Evolutionary conservation across 2,888 invertebrate species (phyloP).

Genomic region (Diaphora mendica): DNA sequence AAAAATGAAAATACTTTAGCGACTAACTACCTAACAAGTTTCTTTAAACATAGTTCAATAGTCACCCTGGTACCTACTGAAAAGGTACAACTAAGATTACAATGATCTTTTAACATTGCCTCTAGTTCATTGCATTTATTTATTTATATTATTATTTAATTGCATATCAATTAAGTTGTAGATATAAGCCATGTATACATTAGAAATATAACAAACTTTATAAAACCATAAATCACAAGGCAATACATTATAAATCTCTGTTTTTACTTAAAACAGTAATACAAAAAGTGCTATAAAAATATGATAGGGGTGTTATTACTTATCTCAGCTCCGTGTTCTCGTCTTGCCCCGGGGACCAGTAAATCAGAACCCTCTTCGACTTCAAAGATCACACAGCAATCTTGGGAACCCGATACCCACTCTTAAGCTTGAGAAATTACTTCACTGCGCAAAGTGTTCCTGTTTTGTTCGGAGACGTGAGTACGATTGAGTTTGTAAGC

Average conservation of each 20-base stretch:
- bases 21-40: background rate
- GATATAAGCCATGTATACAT: background rate
- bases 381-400: constrained; percentile 73
- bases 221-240: constrained; percentile 29
- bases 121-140: background rate
- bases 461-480: constrained; percentile 37
- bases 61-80: too few relatives aligned
- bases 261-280: constrained; percentile 62
- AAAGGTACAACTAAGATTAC: background rate
- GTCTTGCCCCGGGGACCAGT: constrained; percentile 58
- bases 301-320: constrained; percentile 70
- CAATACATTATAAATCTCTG: constrained; percentile 57
- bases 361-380: constrained; percentile 74
- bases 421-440: constrained; percentile 60
- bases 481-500: background rate
- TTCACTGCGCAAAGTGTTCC: constrained; percentile 51
- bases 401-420: constrained; percentile 63
- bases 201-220: constrained; percentile 1
- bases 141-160: too few relatives aligned
- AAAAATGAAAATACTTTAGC: background rate
- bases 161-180: background rate
- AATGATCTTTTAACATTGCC: background rate
- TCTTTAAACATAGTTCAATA: too few relatives aligned
- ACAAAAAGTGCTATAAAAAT: constrained; percentile 67
- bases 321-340: constrained; percentile 58